Evolutionary conservation across 2,113 vertebrate genomes (phyloP), one percentile per base, ranked within the genome.

Genomic region (Chlorodrepanis virens): DNA sequence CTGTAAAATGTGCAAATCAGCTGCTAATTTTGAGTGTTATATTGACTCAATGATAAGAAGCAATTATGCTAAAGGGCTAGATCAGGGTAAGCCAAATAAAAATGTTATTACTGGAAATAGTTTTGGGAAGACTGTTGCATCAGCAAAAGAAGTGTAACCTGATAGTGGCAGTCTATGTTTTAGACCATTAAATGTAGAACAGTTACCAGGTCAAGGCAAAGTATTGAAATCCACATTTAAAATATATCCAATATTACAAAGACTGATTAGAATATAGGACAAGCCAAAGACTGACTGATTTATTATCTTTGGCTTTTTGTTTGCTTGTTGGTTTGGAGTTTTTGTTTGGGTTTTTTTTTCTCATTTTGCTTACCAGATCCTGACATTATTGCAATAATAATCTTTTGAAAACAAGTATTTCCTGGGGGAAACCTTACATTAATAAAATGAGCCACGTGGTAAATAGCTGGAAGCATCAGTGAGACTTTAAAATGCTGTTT

Each of bases 161-260:
- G 74, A 69, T 84, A 93, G 69, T 69, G 57, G 82, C 29, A 57
- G 39, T 49, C 44, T 76, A 9, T 80, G 78, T 92, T 90, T 59
- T 52, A 72, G 90, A 78, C 83, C 47, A 80, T 85, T 93, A 90
- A 88, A 81, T 83, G 63, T 22, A 94, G 68, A 94, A 77, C 56
- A 83, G 90, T 86, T 91, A 75, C 82, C 94, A 93, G 94, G 94
- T 97, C 87, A 93, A 88, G 64, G 56, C 82, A 90, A 83, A 90
- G 31, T 72, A 86, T 23, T 94, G 79, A 88, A 95, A 86, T 93
- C 31, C 71, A 81, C 47, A 47, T 80, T 89, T 85, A 47, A 96
- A 90, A 87, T 87, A 44, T 61, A 72, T 82, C 33, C 61, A 60
- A 31, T 90, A 80, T 83, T 45, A 49, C 42, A 40, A 80, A 77